These are phyloP conservation scores for Camelus bactrianus DNA, from an alignment of 2,113 vertebrate species.

Conservation along the genomic window DNA sequence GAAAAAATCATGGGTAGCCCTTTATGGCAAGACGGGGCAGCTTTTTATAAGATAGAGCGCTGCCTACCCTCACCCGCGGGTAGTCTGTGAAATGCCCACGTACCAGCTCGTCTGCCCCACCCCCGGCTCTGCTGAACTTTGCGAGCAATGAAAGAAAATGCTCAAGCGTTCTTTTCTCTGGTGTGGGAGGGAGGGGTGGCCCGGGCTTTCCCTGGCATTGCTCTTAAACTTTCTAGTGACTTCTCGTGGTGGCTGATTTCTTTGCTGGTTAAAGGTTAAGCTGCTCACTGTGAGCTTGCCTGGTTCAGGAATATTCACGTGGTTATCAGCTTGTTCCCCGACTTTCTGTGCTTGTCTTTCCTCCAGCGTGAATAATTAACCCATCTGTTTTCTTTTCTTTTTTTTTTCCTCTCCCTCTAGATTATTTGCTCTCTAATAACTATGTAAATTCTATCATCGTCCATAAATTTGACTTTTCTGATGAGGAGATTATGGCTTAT, in stretches of 20 bases:
- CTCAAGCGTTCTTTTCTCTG: background rate
- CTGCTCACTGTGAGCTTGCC: background rate
- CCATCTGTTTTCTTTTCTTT: background rate
- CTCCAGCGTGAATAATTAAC: background rate
- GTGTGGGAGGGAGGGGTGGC: background rate
- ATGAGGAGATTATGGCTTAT: constrained; percentile 99
- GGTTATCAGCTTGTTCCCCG: background rate
- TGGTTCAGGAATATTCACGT: background rate
- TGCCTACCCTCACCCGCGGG: background rate
- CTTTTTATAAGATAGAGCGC: background rate
- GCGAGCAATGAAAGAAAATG: background rate
- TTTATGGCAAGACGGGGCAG: background rate
- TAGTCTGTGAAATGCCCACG: background rate
- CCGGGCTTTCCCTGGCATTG: background rate
- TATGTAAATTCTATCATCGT: constrained; percentile 99
- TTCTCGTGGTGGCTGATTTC: accelerated
- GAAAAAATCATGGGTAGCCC: background rate
- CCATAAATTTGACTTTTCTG: constrained; percentile 99
- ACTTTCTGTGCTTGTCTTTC: background rate
- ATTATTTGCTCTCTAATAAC: constrained; percentile 98
- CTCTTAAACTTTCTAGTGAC: background rate
- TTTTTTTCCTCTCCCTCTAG: constrained; percentile 83
- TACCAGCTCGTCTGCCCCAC: background rate
- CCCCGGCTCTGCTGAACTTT: background rate
- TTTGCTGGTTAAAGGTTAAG: background rate